Evolutionary conservation across 2,888 invertebrate species (phyloP), one percentile per base, ranked within the genome.

Genomic region (Catocala nupta): DNA sequence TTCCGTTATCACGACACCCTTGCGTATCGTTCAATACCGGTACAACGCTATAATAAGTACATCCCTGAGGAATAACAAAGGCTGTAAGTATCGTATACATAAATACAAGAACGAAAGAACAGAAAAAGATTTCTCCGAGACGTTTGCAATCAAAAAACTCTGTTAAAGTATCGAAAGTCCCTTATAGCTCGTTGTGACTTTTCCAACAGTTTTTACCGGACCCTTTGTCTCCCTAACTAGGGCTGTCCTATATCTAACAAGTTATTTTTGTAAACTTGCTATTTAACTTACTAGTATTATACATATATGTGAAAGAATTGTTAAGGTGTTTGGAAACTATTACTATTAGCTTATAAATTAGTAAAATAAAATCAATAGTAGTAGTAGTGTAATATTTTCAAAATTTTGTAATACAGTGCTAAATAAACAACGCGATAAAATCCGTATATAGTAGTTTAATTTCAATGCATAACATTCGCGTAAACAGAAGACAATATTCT

Each of bases 101-200:
- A 58, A 58, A 59, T 43, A 61, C 51, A 43, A 25, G 25, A 43
- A 43, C 33, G 44, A 50, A 51, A 56, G 50, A 25, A 69, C 45
- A 36, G 51, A 63, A 75, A 68, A 59, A 73, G 67, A 75, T 72
- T 78, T 77, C 42, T 65, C 57, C 73, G 63, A 79, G 78, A 80
- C 79, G 80, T 78, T 81, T 67, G 85, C 89, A 90, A 90, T 91
- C 90, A 89, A 87, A 87, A 77, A 82, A 83, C 83, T 84, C 50
- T 59, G 75, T 75, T 77, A 80, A 81, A 83, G 83, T 83, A 81
- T 77, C 82, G 85, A 85, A 85, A 79, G 84, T 75, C 81, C 83
- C 84, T 82, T 84, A 82, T 82, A 81, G 83, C 83, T 86, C 87
- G 83, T 88, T 83, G 83, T 73, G 81, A 82, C 76, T 81, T 80